phyloP scores from a whole-genome alignment of 2,888 invertebrate genomes.

The Phymatocera aterrima region DNA sequence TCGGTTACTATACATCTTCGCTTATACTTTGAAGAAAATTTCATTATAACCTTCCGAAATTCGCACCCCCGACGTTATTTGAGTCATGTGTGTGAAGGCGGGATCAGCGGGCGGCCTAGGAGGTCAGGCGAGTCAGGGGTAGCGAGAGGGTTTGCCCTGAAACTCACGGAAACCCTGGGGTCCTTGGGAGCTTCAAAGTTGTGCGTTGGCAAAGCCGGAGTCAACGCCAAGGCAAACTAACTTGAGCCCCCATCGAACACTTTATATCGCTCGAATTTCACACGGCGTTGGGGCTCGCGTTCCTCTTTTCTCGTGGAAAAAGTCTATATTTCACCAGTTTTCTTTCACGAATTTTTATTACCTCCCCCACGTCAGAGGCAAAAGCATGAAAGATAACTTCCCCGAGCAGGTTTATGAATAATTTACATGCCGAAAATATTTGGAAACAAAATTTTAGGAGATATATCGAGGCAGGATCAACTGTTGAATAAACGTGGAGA shows the following conservation, averaged over 20 bases:
- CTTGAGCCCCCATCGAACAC: conserved; percentile 10
- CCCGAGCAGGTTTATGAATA: conserved; percentile 10
- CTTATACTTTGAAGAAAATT: conserved; percentile 36
- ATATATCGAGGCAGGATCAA: not conserved
- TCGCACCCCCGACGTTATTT: conserved; percentile 40
- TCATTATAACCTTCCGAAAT: conserved; percentile 40
- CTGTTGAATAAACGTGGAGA: not conserved
- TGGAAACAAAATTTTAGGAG: not conserved
- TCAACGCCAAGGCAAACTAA: conserved; percentile 30
- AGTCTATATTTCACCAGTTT: not conserved
- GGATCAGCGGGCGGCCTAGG: conserved; percentile 24
- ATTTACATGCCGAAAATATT: not conserved
- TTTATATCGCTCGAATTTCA: conserved; percentile 33
- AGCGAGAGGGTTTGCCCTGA: conserved; percentile 23
- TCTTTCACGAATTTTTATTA: not conserved
- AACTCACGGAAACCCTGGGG: conserved; percentile 27
- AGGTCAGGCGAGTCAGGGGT: conserved; percentile 13
- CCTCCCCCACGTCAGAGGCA: not conserved
- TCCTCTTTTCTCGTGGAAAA: not conserved
- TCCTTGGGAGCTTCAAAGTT: conserved; percentile 38
- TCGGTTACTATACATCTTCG: conserved; percentile 13
- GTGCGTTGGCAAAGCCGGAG: conserved; percentile 22
- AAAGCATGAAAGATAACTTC: not conserved
- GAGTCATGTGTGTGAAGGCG: conserved; percentile 31
- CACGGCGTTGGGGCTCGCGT: not conserved